Percentiles rank a stretch among this genome's conserved stretches.
These are phyloP conservation scores for Cephus sareptanus DNA, from an alignment of 2,888 invertebrate species.

Conservation along the genomic window DNA sequence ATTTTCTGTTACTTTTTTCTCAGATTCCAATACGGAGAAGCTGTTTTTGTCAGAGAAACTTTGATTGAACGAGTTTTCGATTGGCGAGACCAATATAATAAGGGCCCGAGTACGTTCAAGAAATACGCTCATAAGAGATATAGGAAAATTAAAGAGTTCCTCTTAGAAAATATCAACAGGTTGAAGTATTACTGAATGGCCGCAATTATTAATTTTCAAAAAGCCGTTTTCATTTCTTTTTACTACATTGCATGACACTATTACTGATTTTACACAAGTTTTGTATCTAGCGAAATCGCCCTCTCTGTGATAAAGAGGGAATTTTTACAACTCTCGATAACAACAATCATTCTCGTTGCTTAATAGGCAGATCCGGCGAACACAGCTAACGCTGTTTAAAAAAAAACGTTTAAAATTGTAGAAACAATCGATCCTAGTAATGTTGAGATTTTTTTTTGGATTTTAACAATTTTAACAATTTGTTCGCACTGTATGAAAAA, in stretches of 20 bases:
- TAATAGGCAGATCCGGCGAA: not conserved
- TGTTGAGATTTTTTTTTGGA: not conserved
- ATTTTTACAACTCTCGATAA: too few species aligned
- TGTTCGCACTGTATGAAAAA: not conserved
- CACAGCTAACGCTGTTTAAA: not conserved
- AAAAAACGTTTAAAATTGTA: not conserved
- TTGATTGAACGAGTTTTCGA: too few species aligned
- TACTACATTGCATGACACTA: too few species aligned
- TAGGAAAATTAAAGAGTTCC: not conserved
- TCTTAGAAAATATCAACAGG: not conserved
- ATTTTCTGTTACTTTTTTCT: too few species aligned
- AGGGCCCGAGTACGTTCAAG: not conserved
- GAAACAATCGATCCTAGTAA: not conserved
- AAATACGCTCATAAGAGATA: not conserved
- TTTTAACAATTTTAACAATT: not conserved
- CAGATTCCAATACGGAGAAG: not conserved
- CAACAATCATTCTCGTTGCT: not conserved
- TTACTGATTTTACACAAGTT: too few species aligned
- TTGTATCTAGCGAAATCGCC: too few species aligned
- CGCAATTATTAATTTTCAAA: too few species aligned
- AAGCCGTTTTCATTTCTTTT: too few species aligned
- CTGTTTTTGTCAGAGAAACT: not conserved
- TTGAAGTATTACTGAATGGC: too few species aligned
- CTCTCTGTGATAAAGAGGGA: too few species aligned
- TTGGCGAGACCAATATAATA: too few species aligned